Base-by-base conservation (phyloP, 1,140 invertebrate genomes). In the Drosophila pandora region DNA sequence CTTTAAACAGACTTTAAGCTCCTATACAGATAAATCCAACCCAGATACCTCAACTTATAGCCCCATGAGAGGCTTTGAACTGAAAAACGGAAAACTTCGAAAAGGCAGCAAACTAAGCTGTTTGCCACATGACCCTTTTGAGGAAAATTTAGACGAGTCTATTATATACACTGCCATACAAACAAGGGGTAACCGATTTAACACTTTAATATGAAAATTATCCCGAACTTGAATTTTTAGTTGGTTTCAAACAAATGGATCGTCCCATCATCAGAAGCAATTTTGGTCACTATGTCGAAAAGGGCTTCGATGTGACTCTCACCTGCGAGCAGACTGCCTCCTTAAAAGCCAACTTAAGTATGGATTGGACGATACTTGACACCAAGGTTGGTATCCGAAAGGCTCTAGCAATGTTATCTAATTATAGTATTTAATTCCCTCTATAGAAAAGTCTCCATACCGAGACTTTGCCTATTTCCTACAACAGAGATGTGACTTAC, bases 261-360 rank as follows among this genome's bases (percentile, higher is more conserved):
- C 91, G 88, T 61, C 91, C 92, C 9, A 25, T 57, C n/a, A 92
- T 93, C 49, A 81, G 48, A 34, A 90, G 91, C 49, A 53, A 75
- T 8, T 81, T 72, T 13, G 73, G 83, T 23, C 76, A 76, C 41
- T 81, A 92, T 59, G 90, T 83, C 6, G 75, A 74, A 12, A 65
- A 84, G 39, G 82, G 83, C 4, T 78, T 79, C 28, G 59, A 79
- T 25, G 79, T 92, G 13, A 55, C 76, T 12, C 58, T 93, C 13
- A 60, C 75, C 9, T 93, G 92, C 54, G 71, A 79, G 22, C 71
- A 92, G 7, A 64, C 79, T 4, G 67, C 90, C 8, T 61, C 52
- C n/a, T 64, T 79, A 34, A 68, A 61, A 3, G 22, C 84, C 1
- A 50, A 53, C 2, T 92, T 91, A 65, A 28, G 52, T 10, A 78